Evolutionary conservation across 2,888 invertebrate species (phyloP), one percentile per base, ranked within the genome.

Genomic region (Erebia palarica): DNA sequence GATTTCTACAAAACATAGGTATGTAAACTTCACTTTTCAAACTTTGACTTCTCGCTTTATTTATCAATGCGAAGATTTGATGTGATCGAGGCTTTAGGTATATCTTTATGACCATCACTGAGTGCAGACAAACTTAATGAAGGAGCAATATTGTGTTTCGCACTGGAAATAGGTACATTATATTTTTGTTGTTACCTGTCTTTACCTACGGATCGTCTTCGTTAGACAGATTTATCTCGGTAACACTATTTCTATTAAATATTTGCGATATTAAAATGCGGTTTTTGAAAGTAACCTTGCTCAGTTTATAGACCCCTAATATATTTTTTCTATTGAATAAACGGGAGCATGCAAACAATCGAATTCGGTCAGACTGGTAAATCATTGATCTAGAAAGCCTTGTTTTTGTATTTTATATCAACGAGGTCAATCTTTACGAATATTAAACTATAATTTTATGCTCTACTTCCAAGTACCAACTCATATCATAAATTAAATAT

Each of bases 301-400:
- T 3, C 42, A 60, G 36, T 60, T n/a, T 60, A 16, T 16, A 60
- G 60, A 42, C 60, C 16, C 42, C 14, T 11, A 60, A 60, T 16
- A 36, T 60, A 42, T 60, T 60, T 42, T 60, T 60, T 60, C 42
- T 60, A 42, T 57, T 13, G 13, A 36, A 10, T 16, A 44, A 60
- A 60, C 60, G 27, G 13, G 60, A 60, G 42, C 42, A 60, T 16
- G 10, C 36, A 60, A 60, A n/a, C 57, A 57, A 57, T 57, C 13
- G 3, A 57, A 21, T 57, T 13, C 57, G 21, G 21, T 60, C 42
- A n/a, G 60, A 14, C 42, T n/a, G 21, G 21, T 16, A 42, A 42
- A 42, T n/a, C 59, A 42, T 42, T 59, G 59, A 59, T 42, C 60
- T 60, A 60, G 42, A 60, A 60, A 60, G 42, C n/a, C 10, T 42